Base-by-base conservation (phyloP, 2,888 invertebrate genomes). In the Campaea margaritaria region DNA sequence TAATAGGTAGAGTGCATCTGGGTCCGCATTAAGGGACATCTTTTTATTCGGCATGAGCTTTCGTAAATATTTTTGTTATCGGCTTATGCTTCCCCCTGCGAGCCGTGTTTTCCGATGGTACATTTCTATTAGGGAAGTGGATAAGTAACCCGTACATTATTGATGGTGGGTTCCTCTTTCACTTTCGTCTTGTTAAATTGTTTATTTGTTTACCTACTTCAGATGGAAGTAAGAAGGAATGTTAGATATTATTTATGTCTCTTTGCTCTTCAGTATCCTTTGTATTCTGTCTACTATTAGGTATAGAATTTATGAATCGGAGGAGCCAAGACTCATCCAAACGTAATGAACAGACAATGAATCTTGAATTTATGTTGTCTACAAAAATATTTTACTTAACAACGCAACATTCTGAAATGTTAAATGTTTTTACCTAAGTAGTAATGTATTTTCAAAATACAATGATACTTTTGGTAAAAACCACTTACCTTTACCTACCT, bases 31-130 rank as follows among this genome's bases (percentile, higher is more conserved):
- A 89, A 88, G 90, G 91, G 91, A 90, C 90, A 90, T 89, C 83
- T 89, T 90, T 91, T 84, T 87, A 89, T 90, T 89, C 85, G 83
- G 78, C 82, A 83, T 75, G 85, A 83, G 86, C 79, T 87, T 82
- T 77, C 83, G 90, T 86, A 91, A 91, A 91, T 88, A 91, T 91
- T 90, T 91, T 89, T 91, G 89, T 89, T 89, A 88, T 87, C 87
- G 82, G 79, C 76, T 76, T 85, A 78, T 78, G 82, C 77, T 78
- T 81, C 78, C 79, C 78, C 67, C 56, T 69, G 69, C 64, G 62
- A 65, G 58, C 55, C 73, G 64, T 73, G 71, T 79, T 81, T 79
- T 76, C 77, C 78, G 77, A 79, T 77, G 76, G 67, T 62, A 79
- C 73, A 77, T 72, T 75, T 72, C 73, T 73, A 76, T 79, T 82